Percentiles rank a stretch among this genome's conserved stretches.
These are phyloP conservation scores for Anthopleura xanthogrammica DNA, from an alignment of 92 coral and sea anemone species.

Conservation along the genomic window DNA sequence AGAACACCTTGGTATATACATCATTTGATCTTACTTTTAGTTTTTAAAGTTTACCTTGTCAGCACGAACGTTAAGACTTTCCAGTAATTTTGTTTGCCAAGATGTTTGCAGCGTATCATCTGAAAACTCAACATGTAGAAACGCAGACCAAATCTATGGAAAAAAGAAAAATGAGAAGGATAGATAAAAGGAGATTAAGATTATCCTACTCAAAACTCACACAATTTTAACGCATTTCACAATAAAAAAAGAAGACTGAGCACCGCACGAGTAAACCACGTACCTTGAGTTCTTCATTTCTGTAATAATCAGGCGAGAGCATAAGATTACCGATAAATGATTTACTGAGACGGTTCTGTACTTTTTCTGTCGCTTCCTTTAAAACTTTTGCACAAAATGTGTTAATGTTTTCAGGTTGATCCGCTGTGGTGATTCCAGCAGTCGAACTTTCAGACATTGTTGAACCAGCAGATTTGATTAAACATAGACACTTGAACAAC, in stretches of 20 bases:
- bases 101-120: conserved; percentile 12
- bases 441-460: background rate
- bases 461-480: background rate
- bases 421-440: background rate
- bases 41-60: conserved; percentile 15
- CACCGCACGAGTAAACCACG: background rate
- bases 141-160: conserved; percentile 37
- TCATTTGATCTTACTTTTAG: no score
- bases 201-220: no score
- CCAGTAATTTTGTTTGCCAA: conserved; percentile 30
- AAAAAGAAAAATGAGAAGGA: background rate
- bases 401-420: background rate
- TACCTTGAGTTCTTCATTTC: conserved; percentile 39
- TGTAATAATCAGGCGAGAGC: background rate
- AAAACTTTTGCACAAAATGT: background rate
- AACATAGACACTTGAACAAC: conserved; percentile 1
- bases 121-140: conserved; percentile 22
- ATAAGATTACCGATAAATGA: background rate
- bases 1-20: background rate
- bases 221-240: background rate
- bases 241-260: no score
- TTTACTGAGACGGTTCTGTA: conserved; percentile 27
- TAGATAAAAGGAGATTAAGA: no score
- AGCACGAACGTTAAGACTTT: conserved; percentile 27
- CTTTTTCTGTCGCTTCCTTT: conserved; percentile 21